These are phyloP conservation scores for Caenorhabditis macrosperma DNA, from an alignment of 2,888 invertebrate genomes.

Conservation along the genomic window DNA sequence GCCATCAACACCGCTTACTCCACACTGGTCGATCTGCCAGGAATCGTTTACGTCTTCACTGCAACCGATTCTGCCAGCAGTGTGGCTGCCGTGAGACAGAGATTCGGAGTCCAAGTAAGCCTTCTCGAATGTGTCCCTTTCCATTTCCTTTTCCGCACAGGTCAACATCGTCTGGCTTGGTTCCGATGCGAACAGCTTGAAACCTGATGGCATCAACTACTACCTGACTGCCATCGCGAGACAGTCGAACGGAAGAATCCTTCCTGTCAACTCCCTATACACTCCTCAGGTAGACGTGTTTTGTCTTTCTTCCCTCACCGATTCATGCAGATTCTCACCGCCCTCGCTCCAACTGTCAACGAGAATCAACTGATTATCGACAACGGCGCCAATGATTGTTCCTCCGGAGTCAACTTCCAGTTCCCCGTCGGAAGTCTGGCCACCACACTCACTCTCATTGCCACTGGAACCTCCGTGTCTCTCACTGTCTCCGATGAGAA, in stretches of 20 bases:
- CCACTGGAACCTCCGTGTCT: slow-evolving; percentile 39
- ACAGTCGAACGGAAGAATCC: slow-evolving; percentile 65
- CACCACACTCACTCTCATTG: slow-evolving; percentile 35
- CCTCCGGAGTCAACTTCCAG: slow-evolving; percentile 36
- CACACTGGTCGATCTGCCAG: slow-evolving; percentile 52
- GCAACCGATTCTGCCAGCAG: slow-evolving; percentile 18
- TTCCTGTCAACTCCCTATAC: slow-evolving; percentile 37
- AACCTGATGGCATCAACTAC: slow-evolving; percentile 10
- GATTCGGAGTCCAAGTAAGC: slow-evolving; percentile 46
- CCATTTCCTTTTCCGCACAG: no score
- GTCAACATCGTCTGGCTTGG: slow-evolving; percentile 43
- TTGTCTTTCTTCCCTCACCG: neutral
- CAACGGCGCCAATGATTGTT: slow-evolving; percentile 53
- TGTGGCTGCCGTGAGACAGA: slow-evolving; percentile 16
- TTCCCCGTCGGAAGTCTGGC: slow-evolving; percentile 60
- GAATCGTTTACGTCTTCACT: slow-evolving; percentile 61
- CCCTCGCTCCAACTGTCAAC: slow-evolving; percentile 19
- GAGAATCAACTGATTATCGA: slow-evolving; percentile 61
- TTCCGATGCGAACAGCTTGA: neutral
- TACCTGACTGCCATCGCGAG: slow-evolving; percentile 44
- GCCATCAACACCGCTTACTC: slow-evolving; percentile 55
- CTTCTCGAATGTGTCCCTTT: no score
- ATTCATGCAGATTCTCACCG: slow-evolving; percentile 30
- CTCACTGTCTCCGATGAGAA: slow-evolving; percentile 38
- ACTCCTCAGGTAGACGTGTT: slow-evolving; percentile 4